Evolutionary conservation across 2,113 vertebrate genomes (phyloP).

Genomic region (Sander lucioperca): DNA sequence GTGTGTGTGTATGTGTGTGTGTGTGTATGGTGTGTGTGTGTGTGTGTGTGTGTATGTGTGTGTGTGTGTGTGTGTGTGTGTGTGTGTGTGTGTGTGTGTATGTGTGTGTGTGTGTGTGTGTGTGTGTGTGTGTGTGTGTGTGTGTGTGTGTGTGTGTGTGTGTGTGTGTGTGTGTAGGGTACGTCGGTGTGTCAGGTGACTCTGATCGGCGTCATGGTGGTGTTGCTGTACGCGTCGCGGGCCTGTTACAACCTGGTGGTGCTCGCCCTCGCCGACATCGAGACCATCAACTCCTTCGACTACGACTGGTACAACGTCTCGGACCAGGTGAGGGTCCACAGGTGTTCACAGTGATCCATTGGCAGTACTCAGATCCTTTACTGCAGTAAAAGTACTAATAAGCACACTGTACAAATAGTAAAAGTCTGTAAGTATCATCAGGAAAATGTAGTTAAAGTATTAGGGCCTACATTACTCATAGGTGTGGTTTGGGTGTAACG

Average conservation of each 20-base stretch:
- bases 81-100: too few relatives aligned
- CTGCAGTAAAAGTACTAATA: not conserved
- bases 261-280: constrained; percentile 87
- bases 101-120: too few relatives aligned
- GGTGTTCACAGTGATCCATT: too few relatives aligned
- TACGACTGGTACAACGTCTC: constrained; percentile 98
- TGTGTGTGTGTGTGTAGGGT: constrained; percentile 83
- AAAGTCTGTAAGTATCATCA: too few relatives aligned
- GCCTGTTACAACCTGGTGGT: constrained; percentile 95
- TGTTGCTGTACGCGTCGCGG: constrained; percentile 91
- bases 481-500: too few relatives aligned
- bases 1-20: too few relatives aligned
- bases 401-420: too few relatives aligned
- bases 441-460: too few relatives aligned
- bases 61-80: too few relatives aligned
- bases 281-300: constrained; percentile 91
- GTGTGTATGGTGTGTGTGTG: not conserved
- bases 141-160: not conserved
- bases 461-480: too few relatives aligned
- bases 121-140: not conserved
- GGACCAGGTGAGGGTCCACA: constrained; percentile 86
- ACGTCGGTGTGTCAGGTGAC: constrained; percentile 95
- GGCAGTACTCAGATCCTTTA: too few relatives aligned
- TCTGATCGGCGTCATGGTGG: constrained; percentile 89
- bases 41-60: constrained; percentile 53